Percentiles rank a stretch among this genome's conserved stretches.
Conservation (phyloP, 2,888 invertebrate genomes). For the Diloba caeruleocephala region DNA sequence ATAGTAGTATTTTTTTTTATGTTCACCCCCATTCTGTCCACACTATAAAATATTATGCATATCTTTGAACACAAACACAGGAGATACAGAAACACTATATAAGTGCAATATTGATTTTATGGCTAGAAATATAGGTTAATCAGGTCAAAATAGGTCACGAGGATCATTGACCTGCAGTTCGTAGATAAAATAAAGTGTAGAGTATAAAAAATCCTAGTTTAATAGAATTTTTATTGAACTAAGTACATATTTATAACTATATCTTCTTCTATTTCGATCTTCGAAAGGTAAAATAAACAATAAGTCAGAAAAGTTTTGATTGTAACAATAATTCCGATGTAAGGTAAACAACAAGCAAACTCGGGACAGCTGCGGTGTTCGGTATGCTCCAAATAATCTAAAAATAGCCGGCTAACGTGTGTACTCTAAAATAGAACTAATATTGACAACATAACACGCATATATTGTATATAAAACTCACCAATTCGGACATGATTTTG, state of each 20-base stretch:
- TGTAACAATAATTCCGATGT: slow-evolving; percentile 40
- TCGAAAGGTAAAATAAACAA: slow-evolving; percentile 16
- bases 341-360: slow-evolving; percentile 81
- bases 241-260: slow-evolving; percentile 1
- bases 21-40: too few relatives aligned
- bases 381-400: slow-evolving; percentile 81
- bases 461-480: slow-evolving; percentile 69
- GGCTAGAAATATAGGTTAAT: slow-evolving; percentile 24
- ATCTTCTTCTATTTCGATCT: background rate
- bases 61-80: too few relatives aligned
- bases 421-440: slow-evolving; percentile 79
- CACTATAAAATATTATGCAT: too few relatives aligned
- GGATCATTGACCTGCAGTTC: slow-evolving; percentile 30
- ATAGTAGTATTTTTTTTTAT: too few relatives aligned
- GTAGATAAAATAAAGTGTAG: slow-evolving; percentile 1
- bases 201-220: background rate
- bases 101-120: slow-evolving; percentile 28
- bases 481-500: slow-evolving; percentile 86
- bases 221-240: slow-evolving; percentile 3
- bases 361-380: slow-evolving; percentile 73
- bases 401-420: slow-evolving; percentile 81
- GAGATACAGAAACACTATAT: too few relatives aligned
- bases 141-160: slow-evolving; percentile 42
- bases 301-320: slow-evolving; percentile 18
- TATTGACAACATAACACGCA: slow-evolving; percentile 71